Conservation (phyloP, 2,888 invertebrate species). For the Euphydryas editha region DNA sequence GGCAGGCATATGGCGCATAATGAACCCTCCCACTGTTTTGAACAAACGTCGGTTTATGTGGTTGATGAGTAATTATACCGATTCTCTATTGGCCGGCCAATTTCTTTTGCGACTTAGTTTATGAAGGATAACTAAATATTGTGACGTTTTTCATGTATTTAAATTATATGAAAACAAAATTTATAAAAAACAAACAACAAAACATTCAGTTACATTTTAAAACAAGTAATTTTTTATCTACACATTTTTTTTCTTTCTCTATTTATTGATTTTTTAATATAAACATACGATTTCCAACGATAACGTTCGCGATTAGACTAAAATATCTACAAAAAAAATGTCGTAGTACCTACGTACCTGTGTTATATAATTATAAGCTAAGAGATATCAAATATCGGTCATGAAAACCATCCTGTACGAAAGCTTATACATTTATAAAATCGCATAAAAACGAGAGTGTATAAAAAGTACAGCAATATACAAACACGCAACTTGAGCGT, state of each 20-base stretch:
- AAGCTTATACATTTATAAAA: background rate
- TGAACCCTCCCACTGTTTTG: slow-evolving; percentile 60
- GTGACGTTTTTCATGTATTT: background rate
- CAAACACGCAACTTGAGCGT: slow-evolving; percentile 39
- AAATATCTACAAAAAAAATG: background rate
- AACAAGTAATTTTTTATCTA: no score
- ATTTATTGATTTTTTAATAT: no score
- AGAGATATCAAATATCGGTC: background rate
- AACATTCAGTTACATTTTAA: no score
- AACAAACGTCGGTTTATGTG: slow-evolving; percentile 57
- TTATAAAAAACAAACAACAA: no score
- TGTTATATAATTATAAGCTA: background rate
- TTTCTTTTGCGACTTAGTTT: slow-evolving; percentile 19
- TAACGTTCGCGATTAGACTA: no score
- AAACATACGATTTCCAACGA: no score
- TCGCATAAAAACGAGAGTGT: slow-evolving; percentile 20
- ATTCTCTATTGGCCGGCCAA: slow-evolving; percentile 19
- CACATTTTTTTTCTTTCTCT: no score
- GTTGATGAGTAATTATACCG: slow-evolving; percentile 53
- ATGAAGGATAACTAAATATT: slow-evolving; percentile 35
- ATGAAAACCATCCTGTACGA: slow-evolving; percentile 8
- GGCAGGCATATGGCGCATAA: slow-evolving; percentile 65
- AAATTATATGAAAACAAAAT: background rate
- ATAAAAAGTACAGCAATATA: slow-evolving; percentile 32
- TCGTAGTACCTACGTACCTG: no score